Percentiles rank a stretch among this genome's conserved stretches.
Conservation (phyloP, 2,113 vertebrate species). For the Lophochroa leadbeateri region DNA sequence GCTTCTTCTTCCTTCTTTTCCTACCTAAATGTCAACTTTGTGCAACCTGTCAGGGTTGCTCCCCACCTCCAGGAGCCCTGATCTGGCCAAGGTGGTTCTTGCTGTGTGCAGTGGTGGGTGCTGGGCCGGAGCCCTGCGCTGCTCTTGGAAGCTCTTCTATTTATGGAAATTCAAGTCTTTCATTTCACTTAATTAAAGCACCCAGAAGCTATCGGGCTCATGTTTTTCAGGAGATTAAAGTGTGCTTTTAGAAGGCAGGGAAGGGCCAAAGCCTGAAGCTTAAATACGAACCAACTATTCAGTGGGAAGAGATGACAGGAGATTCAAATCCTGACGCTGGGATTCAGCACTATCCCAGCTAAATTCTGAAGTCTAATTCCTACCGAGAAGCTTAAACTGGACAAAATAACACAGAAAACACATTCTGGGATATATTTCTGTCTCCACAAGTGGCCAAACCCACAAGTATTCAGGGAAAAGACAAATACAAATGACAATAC, state of each 20-base stretch:
- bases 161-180: slow-evolving; percentile 54
- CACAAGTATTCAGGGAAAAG: neutral
- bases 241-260: neutral
- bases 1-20: too few species aligned
- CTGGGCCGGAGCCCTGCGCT: neutral
- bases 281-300: neutral
- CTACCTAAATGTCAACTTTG: too few species aligned
- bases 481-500: neutral
- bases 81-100: neutral
- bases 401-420: neutral
- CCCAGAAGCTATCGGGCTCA: neutral
- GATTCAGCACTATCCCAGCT: neutral
- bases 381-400: neutral
- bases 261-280: slow-evolving; percentile 14
- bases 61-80: neutral
- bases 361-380: neutral
- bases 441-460: neutral
- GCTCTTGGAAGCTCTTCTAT: slow-evolving; percentile 35
- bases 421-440: neutral
- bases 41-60: too few species aligned
- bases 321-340: neutral
- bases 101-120: neutral
- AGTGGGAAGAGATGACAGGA: neutral
- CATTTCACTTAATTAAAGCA: slow-evolving; percentile 60
- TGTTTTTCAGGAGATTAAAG: slow-evolving; percentile 41